Conservation (phyloP, 1,140 invertebrate genomes). For the Leptinotarsa texana region DNA sequence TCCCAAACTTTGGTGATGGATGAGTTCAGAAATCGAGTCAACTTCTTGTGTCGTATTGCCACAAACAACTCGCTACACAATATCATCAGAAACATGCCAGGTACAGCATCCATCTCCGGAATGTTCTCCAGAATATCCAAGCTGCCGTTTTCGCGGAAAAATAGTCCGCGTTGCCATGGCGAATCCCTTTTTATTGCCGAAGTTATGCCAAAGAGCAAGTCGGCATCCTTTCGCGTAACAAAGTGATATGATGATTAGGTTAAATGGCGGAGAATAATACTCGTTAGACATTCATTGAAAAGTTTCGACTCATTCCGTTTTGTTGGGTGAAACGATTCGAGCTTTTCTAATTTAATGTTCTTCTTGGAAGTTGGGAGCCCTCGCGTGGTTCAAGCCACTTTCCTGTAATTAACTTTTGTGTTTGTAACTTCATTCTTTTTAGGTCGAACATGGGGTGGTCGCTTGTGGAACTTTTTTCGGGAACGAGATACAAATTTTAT, state of each 20-base stretch:
- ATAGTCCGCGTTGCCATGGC: conserved; percentile 10
- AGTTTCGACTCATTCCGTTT: conserved; percentile 49
- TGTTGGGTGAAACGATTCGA: conserved; percentile 47
- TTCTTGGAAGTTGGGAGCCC: conserved; percentile 35
- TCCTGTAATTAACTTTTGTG: conserved; percentile 41
- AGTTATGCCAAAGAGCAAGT: conserved; percentile 31
- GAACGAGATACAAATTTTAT: too few relatives aligned
- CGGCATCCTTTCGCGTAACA: conserved; percentile 40
- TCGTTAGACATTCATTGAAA: conserved; percentile 54
- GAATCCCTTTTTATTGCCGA: conserved; percentile 32
- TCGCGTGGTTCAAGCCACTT: conserved; percentile 39
- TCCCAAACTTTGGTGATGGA: too few relatives aligned
- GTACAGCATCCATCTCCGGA: conserved; percentile 1
- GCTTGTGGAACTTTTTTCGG: too few relatives aligned
- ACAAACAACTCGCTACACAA: too few relatives aligned
- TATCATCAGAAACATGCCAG: neutral
- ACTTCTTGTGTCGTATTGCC: too few relatives aligned
- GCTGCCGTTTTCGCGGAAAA: conserved; percentile 14
- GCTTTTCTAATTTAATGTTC: conserved; percentile 51
- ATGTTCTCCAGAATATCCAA: neutral
- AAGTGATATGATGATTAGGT: conserved; percentile 54
- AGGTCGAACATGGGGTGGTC: neutral
- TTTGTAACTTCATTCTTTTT: conserved; percentile 23
- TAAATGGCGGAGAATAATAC: conserved; percentile 54
- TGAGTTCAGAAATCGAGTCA: too few relatives aligned